Evolutionary conservation across 1,140 invertebrate genomes (phyloP).

Genomic region (Drosophila teissieri): DNA sequence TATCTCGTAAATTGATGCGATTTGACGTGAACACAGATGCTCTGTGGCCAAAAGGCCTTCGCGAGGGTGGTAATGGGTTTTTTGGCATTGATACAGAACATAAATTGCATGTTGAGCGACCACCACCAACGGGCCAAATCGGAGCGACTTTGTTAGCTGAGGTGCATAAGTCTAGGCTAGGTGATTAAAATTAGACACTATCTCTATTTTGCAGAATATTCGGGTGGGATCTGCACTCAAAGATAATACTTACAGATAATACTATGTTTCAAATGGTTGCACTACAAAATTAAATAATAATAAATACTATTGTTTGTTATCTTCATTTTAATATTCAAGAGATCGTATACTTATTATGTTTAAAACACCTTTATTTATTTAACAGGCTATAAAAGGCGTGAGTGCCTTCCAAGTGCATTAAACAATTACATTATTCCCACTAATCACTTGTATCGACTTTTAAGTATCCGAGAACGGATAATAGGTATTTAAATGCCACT

Average conservation of each 20-base stretch:
- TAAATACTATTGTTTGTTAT: too few relatives aligned
- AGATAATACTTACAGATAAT: too few relatives aligned
- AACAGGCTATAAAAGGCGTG: too few relatives aligned
- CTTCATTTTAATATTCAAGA: too few relatives aligned
- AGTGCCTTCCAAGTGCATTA: too few relatives aligned
- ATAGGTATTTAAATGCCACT: constrained; percentile 26
- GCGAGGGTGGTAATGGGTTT: constrained; percentile 71
- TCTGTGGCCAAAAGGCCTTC: constrained; percentile 24
- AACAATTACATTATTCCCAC: neutral
- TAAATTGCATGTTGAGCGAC: constrained; percentile 26
- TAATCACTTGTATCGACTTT: neutral
- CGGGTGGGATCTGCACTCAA: neutral
- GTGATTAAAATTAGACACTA: neutral
- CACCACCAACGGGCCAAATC: too few relatives aligned
- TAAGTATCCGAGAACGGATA: neutral
- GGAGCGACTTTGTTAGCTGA: constrained; percentile 33
- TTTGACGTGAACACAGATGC: constrained; percentile 69
- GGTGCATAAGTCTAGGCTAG: neutral
- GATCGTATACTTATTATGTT: too few relatives aligned
- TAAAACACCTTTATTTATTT: too few relatives aligned
- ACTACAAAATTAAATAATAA: too few relatives aligned
- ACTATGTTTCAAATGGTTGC: too few relatives aligned
- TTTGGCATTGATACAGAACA: constrained; percentile 70
- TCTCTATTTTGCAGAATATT: neutral
- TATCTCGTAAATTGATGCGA: constrained; percentile 72